These are phyloP conservation scores for Cyprinella venusta DNA, from an alignment of 2,797 vertebrate species.

Conservation along the genomic window DNA sequence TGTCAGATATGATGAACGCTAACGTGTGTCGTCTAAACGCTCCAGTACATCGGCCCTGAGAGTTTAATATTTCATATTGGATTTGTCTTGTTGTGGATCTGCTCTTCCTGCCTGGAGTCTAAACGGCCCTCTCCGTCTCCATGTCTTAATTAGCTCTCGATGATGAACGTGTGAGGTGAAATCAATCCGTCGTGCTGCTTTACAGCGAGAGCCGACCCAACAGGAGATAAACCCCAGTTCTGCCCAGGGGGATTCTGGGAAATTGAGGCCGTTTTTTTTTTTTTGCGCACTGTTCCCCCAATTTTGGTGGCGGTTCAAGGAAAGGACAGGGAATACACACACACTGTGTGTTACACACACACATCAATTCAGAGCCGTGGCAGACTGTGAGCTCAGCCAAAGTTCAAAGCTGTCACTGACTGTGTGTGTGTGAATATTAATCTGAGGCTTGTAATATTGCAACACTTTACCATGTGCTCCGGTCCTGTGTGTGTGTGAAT, in stretches of 20 bases:
- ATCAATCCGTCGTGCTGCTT: not conserved
- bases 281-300: constrained; percentile 9
- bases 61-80: not conserved
- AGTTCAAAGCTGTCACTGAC: constrained; percentile 35
- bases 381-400: constrained; percentile 50
- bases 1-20: constrained; percentile 1
- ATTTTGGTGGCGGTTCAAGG: constrained; percentile 40
- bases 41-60: constrained; percentile 3
- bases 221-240: constrained; percentile 35
- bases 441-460: not conserved
- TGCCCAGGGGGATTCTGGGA: constrained; percentile 43
- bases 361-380: not conserved
- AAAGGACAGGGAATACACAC: constrained; percentile 48
- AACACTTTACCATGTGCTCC: no score
- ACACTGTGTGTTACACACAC: constrained; percentile 1
- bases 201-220: not conserved
- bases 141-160: constrained; percentile 47
- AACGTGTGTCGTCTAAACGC: not conserved
- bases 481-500: not conserved
- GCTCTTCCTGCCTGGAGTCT: constrained; percentile 19
- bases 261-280: constrained; percentile 39
- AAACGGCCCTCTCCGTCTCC: not conserved
- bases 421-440: not conserved
- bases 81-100: not conserved
- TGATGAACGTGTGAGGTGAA: constrained; percentile 42